A percentile compares a stretch with the other conserved stretches of the same genome.
phyloP scores from a whole-genome alignment of 2,888 invertebrate species.

The Patella depressa region DNA sequence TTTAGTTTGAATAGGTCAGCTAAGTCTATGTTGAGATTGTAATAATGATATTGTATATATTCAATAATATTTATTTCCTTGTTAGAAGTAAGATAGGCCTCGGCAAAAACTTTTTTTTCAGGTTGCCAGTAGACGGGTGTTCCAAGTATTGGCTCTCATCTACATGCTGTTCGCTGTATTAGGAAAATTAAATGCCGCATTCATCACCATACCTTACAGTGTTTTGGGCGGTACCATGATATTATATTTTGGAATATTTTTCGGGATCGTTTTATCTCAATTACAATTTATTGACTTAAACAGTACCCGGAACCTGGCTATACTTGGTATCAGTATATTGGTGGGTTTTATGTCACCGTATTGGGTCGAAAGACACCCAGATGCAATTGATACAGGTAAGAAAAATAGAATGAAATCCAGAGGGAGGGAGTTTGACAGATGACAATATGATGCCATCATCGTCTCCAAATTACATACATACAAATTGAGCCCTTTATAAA shows the following conservation, averaged over 20 bases:
- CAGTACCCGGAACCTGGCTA: slow-evolving; percentile 86
- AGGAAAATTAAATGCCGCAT: slow-evolving; percentile 71
- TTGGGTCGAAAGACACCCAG: slow-evolving; percentile 42
- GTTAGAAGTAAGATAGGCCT: too few species aligned
- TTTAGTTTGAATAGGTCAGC: too few species aligned
- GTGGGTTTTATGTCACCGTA: slow-evolving; percentile 78
- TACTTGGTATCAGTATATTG: slow-evolving; percentile 88
- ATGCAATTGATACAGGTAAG: slow-evolving; percentile 43
- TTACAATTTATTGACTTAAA: slow-evolving; percentile 78
- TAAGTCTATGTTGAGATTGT: too few species aligned
- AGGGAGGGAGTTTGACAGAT: too few species aligned
- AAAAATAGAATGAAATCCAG: too few species aligned
- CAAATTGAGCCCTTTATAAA: too few species aligned
- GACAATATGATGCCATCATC: too few species aligned
- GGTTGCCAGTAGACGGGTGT: slow-evolving; percentile 71
- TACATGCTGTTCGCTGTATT: slow-evolving; percentile 68
- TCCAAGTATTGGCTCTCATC: slow-evolving; percentile 68
- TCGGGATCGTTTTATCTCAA: slow-evolving; percentile 55
- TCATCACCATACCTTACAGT: slow-evolving; percentile 72
- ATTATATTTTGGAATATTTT: slow-evolving; percentile 51
- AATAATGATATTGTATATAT: too few species aligned
- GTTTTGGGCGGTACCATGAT: slow-evolving; percentile 67
- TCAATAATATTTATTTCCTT: too few species aligned
- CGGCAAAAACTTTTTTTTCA: slow-evolving; percentile 28
- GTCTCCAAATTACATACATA: too few species aligned